These are phyloP conservation scores for Morus bassanus DNA, from an alignment of 2,797 vertebrate species.

Conservation along the genomic window DNA sequence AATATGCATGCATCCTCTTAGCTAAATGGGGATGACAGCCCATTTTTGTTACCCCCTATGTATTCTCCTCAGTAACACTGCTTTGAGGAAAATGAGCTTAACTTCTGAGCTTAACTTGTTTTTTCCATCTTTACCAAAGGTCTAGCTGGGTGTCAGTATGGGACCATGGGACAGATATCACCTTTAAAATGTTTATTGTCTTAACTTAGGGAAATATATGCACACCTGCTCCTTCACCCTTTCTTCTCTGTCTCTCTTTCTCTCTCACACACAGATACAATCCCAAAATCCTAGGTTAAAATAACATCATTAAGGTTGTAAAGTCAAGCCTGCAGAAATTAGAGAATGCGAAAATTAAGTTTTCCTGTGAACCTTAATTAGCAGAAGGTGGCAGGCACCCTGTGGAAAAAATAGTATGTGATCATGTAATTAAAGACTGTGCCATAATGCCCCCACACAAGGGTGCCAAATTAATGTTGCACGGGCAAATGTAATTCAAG, in stretches of 20 bases:
- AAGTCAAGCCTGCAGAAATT: constrained; percentile 52
- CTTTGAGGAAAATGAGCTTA: not conserved
- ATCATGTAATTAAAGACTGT: constrained; percentile 63
- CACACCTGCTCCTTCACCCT: not conserved
- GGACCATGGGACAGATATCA: not conserved
- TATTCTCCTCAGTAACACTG: too few relatives aligned
- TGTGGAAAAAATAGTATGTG: constrained; percentile 52
- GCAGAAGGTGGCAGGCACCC: constrained; percentile 58
- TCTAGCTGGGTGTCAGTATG: not conserved
- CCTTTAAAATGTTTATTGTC: not conserved
- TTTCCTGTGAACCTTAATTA: constrained; percentile 61
- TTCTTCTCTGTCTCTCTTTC: not conserved
- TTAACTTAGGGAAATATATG: not conserved
- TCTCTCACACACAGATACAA: not conserved
- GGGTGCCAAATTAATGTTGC: constrained; percentile 56
- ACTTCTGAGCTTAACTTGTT: too few relatives aligned
- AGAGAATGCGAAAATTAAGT: constrained; percentile 59
- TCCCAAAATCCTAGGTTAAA: not conserved
- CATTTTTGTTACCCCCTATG: too few relatives aligned
- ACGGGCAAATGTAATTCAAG: constrained; percentile 21
- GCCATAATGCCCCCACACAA: constrained; percentile 59
- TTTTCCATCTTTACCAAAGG: too few relatives aligned
- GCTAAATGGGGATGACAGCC: too few relatives aligned
- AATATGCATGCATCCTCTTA: too few relatives aligned
- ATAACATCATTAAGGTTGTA: constrained; percentile 37